These are phyloP conservation scores for Phaetusa simplex DNA, from an alignment of 2,113 vertebrate genomes.

Conservation along the genomic window DNA sequence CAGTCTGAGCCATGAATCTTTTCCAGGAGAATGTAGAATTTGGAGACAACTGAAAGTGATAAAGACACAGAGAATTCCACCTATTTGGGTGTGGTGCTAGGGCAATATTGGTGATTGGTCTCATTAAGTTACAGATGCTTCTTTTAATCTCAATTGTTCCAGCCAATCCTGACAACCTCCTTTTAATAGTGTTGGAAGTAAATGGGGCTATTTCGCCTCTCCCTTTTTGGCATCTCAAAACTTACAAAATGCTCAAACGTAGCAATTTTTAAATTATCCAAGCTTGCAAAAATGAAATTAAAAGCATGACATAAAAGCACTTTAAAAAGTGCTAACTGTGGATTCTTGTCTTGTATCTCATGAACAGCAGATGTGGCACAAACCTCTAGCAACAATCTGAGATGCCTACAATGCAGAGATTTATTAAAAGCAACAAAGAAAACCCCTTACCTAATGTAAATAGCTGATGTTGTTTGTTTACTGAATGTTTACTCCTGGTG, in stretches of 20 bases:
- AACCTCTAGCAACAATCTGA: not conserved
- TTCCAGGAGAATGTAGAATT: not conserved
- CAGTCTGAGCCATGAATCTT: not conserved
- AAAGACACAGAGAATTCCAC: not conserved
- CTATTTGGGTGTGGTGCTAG: not conserved
- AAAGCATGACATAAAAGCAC: not conserved
- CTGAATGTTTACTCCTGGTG: not conserved
- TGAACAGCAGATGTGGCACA: not conserved
- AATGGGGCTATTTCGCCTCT: not conserved
- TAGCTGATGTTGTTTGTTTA: not conserved
- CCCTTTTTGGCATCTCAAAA: not conserved
- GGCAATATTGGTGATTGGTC: not conserved
- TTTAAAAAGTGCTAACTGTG: not conserved
- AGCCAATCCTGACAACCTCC: not conserved
- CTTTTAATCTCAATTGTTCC: not conserved
- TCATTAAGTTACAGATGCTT: not conserved
- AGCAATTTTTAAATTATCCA: not conserved
- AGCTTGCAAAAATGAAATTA: slow-evolving; percentile 23
- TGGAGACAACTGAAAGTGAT: not conserved
- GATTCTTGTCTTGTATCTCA: not conserved
- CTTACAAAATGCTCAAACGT: not conserved
- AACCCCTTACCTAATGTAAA: not conserved
- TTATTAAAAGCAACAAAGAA: not conserved
- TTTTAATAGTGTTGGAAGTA: not conserved
- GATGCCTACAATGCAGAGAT: not conserved